Evolutionary conservation across 2,797 vertebrate species (phyloP).

Genomic region (Lerista edwardsae): DNA sequence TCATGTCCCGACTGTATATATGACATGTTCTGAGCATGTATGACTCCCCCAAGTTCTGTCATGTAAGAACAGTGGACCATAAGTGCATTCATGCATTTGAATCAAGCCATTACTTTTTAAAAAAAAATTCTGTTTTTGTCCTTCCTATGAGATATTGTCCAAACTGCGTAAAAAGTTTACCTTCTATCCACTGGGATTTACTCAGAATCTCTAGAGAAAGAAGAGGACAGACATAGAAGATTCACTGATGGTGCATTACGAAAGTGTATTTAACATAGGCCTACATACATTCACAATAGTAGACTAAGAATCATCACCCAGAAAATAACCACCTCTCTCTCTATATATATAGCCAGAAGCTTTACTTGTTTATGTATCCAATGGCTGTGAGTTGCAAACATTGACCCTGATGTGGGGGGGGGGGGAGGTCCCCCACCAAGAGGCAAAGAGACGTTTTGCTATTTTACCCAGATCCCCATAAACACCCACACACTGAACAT

Average conservation of each 20-base stretch:
- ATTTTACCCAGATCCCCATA: background rate
- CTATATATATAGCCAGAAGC: too few species aligned
- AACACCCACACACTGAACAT: background rate
- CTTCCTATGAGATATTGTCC: background rate
- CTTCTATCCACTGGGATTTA: constrained; percentile 17
- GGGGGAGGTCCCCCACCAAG: background rate
- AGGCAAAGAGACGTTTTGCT: background rate
- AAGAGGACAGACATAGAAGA: background rate
- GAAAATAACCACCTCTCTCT: background rate
- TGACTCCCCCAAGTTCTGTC: too few species aligned
- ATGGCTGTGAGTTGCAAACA: background rate
- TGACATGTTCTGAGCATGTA: too few species aligned
- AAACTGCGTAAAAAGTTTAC: background rate
- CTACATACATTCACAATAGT: background rate
- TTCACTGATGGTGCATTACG: background rate
- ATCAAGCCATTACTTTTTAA: too few species aligned
- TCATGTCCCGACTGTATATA: too few species aligned
- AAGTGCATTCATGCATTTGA: too few species aligned
- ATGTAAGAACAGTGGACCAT: too few species aligned
- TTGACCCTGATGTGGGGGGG: background rate
- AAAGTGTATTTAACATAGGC: background rate
- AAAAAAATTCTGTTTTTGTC: too few species aligned
- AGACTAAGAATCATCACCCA: background rate
- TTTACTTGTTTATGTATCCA: background rate
- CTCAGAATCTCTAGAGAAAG: background rate